A percentile compares a stretch with the other conserved stretches of the same genome.
phyloP scores from a whole-genome alignment of 2,113 vertebrate genomes.

The Columbina picui region DNA sequence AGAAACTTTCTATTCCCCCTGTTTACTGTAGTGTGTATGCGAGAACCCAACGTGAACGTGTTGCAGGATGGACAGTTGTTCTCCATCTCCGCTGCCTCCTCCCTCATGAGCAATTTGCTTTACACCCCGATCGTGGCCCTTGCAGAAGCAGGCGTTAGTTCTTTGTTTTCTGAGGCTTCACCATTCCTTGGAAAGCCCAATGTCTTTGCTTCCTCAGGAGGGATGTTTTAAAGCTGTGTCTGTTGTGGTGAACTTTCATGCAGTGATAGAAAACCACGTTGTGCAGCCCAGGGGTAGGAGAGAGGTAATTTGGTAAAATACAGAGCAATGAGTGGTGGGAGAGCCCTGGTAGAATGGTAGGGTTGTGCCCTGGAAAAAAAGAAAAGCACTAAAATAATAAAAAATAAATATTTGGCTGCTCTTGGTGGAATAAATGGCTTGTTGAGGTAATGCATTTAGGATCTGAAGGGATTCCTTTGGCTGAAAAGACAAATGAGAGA shows the following conservation, averaged over 20 bases:
- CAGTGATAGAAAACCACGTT: not conserved
- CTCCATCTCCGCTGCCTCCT: fast-evolving
- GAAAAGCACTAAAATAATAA: not conserved
- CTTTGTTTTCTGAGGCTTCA: not conserved
- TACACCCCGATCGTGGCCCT: fast-evolving
- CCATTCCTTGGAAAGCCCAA: not conserved
- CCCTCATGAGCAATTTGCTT: not conserved
- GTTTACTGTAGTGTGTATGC: not conserved
- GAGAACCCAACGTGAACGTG: not conserved
- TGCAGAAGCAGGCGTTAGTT: not conserved
- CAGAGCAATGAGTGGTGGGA: not conserved
- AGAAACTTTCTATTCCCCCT: not conserved
- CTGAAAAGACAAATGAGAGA: not conserved
- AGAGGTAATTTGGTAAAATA: not conserved
- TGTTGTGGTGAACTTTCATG: not conserved
- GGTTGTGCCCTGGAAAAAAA: not conserved
- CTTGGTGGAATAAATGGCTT: not conserved
- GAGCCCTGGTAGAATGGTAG: not conserved
- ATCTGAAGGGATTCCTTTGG: not conserved
- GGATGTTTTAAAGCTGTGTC: not conserved
- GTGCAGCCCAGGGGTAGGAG: not conserved
- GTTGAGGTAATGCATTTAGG: not conserved
- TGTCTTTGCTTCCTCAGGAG: not conserved
- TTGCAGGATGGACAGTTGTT: not conserved
- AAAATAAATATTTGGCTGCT: not conserved